Evolutionary conservation across 2,888 invertebrate genomes (phyloP).

Genomic region (Ophioninae sp.): DNA sequence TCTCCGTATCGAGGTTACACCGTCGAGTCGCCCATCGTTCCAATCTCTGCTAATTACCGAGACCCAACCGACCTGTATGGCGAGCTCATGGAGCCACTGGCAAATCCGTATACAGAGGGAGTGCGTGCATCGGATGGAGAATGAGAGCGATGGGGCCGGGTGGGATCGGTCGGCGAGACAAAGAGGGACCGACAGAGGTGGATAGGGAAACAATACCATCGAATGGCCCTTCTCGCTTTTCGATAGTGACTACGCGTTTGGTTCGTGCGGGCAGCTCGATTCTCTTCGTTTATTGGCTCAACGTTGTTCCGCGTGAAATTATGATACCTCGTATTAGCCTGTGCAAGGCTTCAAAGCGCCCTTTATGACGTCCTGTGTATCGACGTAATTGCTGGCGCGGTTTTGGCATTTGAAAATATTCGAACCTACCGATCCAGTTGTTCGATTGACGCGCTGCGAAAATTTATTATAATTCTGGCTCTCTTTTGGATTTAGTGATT

Average conservation of each 20-base stretch:
- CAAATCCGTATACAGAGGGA: background rate
- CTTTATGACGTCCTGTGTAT: background rate
- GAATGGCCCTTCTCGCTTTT: background rate
- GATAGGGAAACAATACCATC: background rate
- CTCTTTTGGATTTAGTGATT: no score
- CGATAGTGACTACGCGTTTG: background rate
- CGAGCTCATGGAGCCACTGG: constrained; percentile 3
- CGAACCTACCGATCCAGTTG: background rate
- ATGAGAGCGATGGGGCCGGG: background rate
- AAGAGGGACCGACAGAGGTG: background rate
- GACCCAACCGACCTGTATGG: constrained; percentile 54
- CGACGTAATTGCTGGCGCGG: background rate
- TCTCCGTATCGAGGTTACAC: constrained; percentile 42
- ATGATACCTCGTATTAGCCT: constrained; percentile 63
- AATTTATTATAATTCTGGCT: background rate
- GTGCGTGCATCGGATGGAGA: background rate
- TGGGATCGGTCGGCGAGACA: background rate
- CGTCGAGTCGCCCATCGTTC: constrained; percentile 53
- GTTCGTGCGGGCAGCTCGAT: background rate
- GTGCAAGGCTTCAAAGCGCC: background rate
- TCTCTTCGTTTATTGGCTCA: constrained; percentile 62
- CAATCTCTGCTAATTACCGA: constrained; percentile 67
- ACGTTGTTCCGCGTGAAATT: constrained; percentile 63
- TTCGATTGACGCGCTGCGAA: background rate
- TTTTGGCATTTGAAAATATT: background rate